Base-by-base conservation (phyloP, 2,797 vertebrate genomes). In the Toxotes lorentzi region DNA sequence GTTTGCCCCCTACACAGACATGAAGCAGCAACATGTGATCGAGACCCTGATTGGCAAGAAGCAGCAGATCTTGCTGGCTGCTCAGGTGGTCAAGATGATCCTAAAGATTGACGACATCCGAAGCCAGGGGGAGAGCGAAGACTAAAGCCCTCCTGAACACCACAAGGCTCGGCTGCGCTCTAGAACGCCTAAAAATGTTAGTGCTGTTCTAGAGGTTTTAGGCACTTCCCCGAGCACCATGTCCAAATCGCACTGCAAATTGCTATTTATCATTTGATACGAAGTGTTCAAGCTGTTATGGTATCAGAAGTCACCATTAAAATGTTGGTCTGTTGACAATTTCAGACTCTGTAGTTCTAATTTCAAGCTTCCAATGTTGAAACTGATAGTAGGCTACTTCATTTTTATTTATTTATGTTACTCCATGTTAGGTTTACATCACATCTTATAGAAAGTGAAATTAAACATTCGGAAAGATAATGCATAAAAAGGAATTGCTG, bases 1-100 rank as follows among this genome's bases (percentile, higher is more conserved):
- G 66, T 69, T 27, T 75, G 32, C 16, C 66, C 66, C 45, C 79
- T 84, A 4, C 43, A 7, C 93, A 99, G 98, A 99, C 92, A 99
- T 99, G 98, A 99, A 97, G 85, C 94, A 97, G 81, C 98, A 99
- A 38, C 97, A 99, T 76, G 98, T 99, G 73, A 97, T 99, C 70
- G 98, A 99, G 95, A 99, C 98, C 14, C 92, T 99, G 85, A 97
- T 99, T 78, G 98, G 97, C 51, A 99, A 99, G 91, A 99, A 99
- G 85, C 98, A 99, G 76, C 98, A 99, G 94, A 98, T 99, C 78
- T 94, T 93, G 60, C 95, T 99, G 84, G 98, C 98, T 0, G 98
- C 97, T 43, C 98, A 99, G 69, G 97, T 99, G 27, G 98, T 99
- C 73, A 97, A 97, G 93, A 99, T 99, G 98, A 98, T 99, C 89